Conservation (phyloP, 2,113 vertebrate genomes). For the Castor canadensis region DNA sequence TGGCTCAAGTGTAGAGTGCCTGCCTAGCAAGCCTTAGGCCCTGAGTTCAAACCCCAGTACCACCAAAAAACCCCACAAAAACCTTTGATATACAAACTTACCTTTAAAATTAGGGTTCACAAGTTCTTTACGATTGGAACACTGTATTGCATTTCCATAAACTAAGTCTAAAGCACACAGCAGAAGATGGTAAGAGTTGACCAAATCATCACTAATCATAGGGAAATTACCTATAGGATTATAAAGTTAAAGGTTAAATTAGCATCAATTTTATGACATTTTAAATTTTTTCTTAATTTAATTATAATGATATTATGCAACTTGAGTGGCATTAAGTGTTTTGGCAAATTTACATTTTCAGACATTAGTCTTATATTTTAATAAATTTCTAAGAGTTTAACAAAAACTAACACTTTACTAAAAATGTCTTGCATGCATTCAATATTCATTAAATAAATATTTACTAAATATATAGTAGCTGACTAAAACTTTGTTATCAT, state of each 20-base stretch:
- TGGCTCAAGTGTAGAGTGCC: no score
- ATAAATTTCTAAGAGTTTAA: conserved; percentile 36
- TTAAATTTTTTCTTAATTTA: conserved; percentile 44
- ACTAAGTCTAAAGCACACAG: conserved; percentile 94
- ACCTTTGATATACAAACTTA: conserved; percentile 71
- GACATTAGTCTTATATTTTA: conserved; percentile 30
- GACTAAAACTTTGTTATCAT: conserved; percentile 7
- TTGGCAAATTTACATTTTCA: conserved; percentile 35
- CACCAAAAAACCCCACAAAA: no score
- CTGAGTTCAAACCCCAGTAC: no score
- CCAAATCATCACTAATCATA: conserved; percentile 97
- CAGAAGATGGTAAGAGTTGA: conserved; percentile 97
- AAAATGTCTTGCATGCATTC: conserved; percentile 2
- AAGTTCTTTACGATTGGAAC: conserved; percentile 92
- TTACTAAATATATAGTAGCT: conserved; percentile 17
- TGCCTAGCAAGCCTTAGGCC: no score
- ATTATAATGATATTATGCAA: not conserved
- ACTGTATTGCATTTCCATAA: conserved; percentile 93
- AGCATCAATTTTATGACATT: conserved; percentile 16
- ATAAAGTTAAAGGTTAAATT: conserved; percentile 49
- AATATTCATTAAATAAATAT: not conserved
- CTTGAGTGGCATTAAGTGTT: not conserved
- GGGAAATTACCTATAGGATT: conserved; percentile 93
- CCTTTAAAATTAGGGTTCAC: conserved; percentile 94
- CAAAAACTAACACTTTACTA: conserved; percentile 34